Base-by-base conservation (phyloP, 2,888 invertebrate genomes). In the Cheilosia urbana region DNA sequence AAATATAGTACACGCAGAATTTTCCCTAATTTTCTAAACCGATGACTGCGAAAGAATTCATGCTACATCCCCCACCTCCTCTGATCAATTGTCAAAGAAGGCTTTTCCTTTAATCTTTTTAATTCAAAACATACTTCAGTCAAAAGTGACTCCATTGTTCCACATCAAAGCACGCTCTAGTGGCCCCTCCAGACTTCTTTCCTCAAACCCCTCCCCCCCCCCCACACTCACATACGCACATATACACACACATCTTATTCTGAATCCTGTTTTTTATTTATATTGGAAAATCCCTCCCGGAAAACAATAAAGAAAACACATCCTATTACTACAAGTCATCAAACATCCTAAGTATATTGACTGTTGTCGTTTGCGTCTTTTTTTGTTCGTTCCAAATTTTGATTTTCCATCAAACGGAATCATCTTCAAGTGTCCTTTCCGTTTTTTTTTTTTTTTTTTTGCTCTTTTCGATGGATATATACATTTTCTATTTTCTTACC, bases 241-340 rank as follows among this genome's bases (percentile, higher is more conserved):
- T n/a, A n/a, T n/a, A 42, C 47, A 53, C 37, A 53, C 37, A 45
- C 53, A 55, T 57, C 34, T 19, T 62, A 72, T 62, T 72, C 62
- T 21, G 53, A 13, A 40, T 69, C 62, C 55, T 63, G 77, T 63
- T 69, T 62, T 62, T 13, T 63, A 51, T 69, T 77, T 69, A 57
- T 77, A 55, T 62, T 55, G 17, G 47, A 62, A 77, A 69, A 62
- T 69, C 69, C 49, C 69, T 55, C 37, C 53, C 77, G 47, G 73
- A 55, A 80, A 55, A 80, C 80, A 80, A 80, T 73, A 68, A 80
- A 68, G 62, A 68, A 62, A 80, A 80, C 80, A 66, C 73, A 80
- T 73, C 68, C 55, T 62, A 68, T 75, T 73, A 63, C 73, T 73
- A 68, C 47, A 73, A 80, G 62, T 62, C 73, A 73, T 80, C 73